Percentiles rank a stretch among this genome's conserved stretches.
phyloP scores from a whole-genome alignment of 1,140 invertebrate species.

The Hetaerina americana region DNA sequence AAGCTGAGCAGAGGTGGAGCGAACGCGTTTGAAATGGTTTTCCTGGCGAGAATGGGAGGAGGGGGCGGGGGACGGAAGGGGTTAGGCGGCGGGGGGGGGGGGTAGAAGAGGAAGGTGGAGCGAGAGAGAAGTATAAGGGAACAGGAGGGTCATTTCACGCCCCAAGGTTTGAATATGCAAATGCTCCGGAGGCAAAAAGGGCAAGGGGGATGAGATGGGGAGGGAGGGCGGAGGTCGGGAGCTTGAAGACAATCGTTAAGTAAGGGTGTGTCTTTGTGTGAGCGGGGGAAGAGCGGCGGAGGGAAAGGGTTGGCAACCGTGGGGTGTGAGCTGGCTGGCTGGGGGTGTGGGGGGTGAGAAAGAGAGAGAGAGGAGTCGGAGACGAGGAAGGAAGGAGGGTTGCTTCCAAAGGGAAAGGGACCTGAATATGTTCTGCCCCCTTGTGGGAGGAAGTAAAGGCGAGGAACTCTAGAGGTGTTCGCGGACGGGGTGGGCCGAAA shows the following conservation, averaged over 20 bases:
- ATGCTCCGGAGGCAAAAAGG: too few relatives aligned
- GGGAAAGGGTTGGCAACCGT: background rate
- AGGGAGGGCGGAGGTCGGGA: too few relatives aligned
- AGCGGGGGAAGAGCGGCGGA: background rate
- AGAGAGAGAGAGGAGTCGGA: background rate
- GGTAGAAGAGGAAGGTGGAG: background rate
- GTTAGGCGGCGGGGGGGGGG: background rate
- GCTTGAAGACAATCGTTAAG: background rate
- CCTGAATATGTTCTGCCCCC: too few relatives aligned
- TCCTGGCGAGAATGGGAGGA: too few relatives aligned
- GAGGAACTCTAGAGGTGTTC: too few relatives aligned
- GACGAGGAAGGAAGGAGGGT: background rate
- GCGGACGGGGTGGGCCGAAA: too few relatives aligned
- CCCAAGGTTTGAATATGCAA: background rate
- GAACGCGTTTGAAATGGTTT: too few relatives aligned
- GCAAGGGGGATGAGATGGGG: too few relatives aligned
- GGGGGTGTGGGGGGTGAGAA: background rate
- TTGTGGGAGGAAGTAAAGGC: too few relatives aligned
- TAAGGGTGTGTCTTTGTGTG: background rate
- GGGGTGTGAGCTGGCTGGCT: background rate
- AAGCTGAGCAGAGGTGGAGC: too few relatives aligned
- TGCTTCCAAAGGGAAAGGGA: too few relatives aligned
- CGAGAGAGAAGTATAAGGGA: background rate
- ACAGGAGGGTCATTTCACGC: background rate
- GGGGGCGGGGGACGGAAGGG: background rate